These are phyloP conservation scores for Bolinopsis microptera DNA, from an alignment of 37 sponge, comb jelly and placozoan genomes.

Conservation along the genomic window DNA sequence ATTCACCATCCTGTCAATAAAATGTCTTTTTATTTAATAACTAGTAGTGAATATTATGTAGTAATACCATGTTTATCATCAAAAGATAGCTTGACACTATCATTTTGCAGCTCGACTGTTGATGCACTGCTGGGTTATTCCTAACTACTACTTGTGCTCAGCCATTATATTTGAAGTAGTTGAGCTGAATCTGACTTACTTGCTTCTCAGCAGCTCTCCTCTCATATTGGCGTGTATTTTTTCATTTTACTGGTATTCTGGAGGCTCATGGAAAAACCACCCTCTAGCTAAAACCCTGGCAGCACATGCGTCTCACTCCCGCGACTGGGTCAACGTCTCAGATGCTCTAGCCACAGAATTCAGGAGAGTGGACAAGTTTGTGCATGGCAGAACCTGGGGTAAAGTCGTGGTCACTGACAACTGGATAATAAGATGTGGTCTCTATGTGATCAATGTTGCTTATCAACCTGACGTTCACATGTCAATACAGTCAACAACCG, in stretches of 20 bases:
- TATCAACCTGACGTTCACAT: conserved; percentile 64
- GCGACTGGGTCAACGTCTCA: conserved; percentile 67
- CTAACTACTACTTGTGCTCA: background rate
- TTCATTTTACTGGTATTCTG: conserved; percentile 11
- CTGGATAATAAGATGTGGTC: conserved; percentile 75
- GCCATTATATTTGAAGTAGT: background rate
- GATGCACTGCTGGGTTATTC: background rate
- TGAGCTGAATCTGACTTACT: background rate
- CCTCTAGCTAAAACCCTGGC: conserved; percentile 5
- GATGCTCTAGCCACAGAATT: conserved; percentile 76
- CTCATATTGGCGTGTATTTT: background rate
- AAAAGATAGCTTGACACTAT: too few relatives aligned
- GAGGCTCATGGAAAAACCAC: background rate
- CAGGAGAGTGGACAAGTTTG: conserved; percentile 79
- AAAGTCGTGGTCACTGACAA: conserved; percentile 84
- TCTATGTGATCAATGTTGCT: conserved; percentile 45
- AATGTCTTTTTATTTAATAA: too few relatives aligned
- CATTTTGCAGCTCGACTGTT: conserved; percentile 22
- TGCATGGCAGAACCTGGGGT: conserved; percentile 71
- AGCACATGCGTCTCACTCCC: background rate
- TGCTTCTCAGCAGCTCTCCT: background rate
- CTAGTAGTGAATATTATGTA: too few relatives aligned
- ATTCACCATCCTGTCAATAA: too few relatives aligned
- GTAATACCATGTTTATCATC: too few relatives aligned
- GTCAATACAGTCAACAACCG: background rate